A percentile compares a stretch with the other conserved stretches of the same genome.
Evolutionary conservation across 1,140 invertebrate species (phyloP).

Genomic region (Laupala kohalensis): DNA sequence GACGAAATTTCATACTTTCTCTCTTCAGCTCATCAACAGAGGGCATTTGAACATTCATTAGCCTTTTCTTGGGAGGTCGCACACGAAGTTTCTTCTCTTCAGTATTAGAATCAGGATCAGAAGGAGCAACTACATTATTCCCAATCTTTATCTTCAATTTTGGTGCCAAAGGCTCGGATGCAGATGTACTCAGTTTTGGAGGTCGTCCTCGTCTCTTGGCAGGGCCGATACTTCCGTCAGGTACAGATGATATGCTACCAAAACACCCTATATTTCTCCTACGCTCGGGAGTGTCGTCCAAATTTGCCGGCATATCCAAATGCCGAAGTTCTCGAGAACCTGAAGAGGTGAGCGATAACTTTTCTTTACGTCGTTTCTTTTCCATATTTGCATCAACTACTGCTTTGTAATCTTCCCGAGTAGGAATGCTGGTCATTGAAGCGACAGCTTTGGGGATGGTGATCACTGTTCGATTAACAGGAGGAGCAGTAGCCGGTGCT

Average conservation of each 20-base stretch:
- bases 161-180: slow-evolving; percentile 31
- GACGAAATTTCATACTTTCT: slow-evolving; percentile 78
- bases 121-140: slow-evolving; percentile 28
- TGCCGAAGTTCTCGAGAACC: slow-evolving; percentile 40
- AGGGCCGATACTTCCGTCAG: not conserved
- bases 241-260: slow-evolving; percentile 25
- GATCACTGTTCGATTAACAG: slow-evolving; percentile 53
- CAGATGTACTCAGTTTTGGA: slow-evolving; percentile 15
- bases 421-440: slow-evolving; percentile 71
- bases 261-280: slow-evolving; percentile 30
- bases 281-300: slow-evolving; percentile 29
- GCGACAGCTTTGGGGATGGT: slow-evolving; percentile 76
- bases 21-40: slow-evolving; percentile 62
- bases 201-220: slow-evolving; percentile 18
- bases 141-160: slow-evolving; percentile 77
- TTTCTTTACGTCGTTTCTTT: slow-evolving; percentile 55
- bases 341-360: slow-evolving; percentile 21
- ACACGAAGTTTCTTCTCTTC: slow-evolving; percentile 35
- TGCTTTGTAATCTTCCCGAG: slow-evolving; percentile 63
- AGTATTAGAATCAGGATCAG: slow-evolving; percentile 11
- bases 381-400: slow-evolving; percentile 47
- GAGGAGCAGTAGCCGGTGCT: slow-evolving; percentile 42
- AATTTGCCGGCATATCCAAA: slow-evolving; percentile 32
- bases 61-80: slow-evolving; percentile 66
- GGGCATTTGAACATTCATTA: slow-evolving; percentile 47